Base-by-base conservation (phyloP, 2,797 vertebrate species). In the Helarctos malayanus region DNA sequence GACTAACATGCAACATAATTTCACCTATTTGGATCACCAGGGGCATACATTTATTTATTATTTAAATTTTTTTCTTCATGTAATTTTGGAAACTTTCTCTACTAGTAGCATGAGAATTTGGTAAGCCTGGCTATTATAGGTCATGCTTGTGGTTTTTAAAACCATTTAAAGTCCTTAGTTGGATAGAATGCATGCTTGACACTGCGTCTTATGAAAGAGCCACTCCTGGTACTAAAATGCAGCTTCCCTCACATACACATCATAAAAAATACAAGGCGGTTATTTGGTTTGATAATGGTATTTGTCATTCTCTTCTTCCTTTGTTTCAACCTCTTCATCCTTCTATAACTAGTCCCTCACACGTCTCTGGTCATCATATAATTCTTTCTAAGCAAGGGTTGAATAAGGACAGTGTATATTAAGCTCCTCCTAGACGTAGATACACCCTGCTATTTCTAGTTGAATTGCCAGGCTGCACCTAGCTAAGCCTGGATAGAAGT, bases 181-280 rank as follows among this genome's bases (percentile, higher is more conserved):
- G 85, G 32, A 54, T 86, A 90, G 83, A 95, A 96, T 96, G 87
- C 92, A 95, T 98, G 63, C 69, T 91, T 41, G 84, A 95, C 45
- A 78, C 89, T 69, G 0, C 45, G 29, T 93, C 96, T 97, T 97
- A 91, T 95, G 82, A 92, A 93, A 93, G 76, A 97, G 92, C 93
- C 81, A 95, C 90, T 97, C 94, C 76, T 94, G 68, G 61, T 98
- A 97, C 98, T 97, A 97, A 98, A 97, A 94, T 80, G 68, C 92
- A 76, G 92, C 96, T 98, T 97, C 82, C 93, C 92, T 97, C 96
- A 96, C 81, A 89, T 88, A 59, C 23, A 93, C 88, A 97, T 98
- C 65, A 96, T 98, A 96, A 97, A 94, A 83, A 97, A 85, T 84
- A 45, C 69, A 89, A 90, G 21, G 57, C 83, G 25, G 35, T 79